Evolutionary conservation across 1,140 invertebrate species (phyloP), one percentile per base, ranked within the genome.

Genomic region (Lepidurus apus): DNA sequence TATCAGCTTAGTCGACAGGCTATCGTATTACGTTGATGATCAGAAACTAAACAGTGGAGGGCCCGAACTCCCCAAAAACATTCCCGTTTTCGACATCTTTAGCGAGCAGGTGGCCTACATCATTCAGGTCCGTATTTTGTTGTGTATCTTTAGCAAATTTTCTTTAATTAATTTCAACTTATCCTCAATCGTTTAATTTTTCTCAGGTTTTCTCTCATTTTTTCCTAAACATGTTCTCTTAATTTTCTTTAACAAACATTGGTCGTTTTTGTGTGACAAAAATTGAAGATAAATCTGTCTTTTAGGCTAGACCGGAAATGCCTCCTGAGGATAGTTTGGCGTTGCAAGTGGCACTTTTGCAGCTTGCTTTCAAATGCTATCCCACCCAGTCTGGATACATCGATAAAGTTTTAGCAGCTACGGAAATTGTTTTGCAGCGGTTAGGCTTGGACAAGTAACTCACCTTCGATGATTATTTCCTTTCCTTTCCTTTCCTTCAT

Each of bases 21-120:
- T 96, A 34, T 93, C 93, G 7, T 88, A 90, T 24, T 95, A 92
- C 82, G 94, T 93, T 85, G 92, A 94, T 85, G 85, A 91, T 79
- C 88, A 89, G 10, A 81, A 88, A 85, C 81, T 81, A 86, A 89
- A 93, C 85, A 65, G 53, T 65, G 86, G 87, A 87, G 86, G 88
- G 17, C 87, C 89, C 75, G 93, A 92, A 42, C 93, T 95, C 82
- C 93, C 95, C 10, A 88, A 91, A 79, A 93, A 98, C 82, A 93
- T 98, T 13, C 92, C 97, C 83, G 87, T 99, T 0, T 99, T 99
- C 88, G 96, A 99, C 83, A 96, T 99, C 45, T 99, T 99, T 84
- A 98, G 95, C n/a, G 92, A 97, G 82, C 96, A 99, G 88, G 94
- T 99, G 44, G 93, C 96, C 5, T 92, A 93, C 80, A 97, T 98